Conservation (phyloP, 53 echinoderm and acorn worm species). For the Henricia sp. region DNA sequence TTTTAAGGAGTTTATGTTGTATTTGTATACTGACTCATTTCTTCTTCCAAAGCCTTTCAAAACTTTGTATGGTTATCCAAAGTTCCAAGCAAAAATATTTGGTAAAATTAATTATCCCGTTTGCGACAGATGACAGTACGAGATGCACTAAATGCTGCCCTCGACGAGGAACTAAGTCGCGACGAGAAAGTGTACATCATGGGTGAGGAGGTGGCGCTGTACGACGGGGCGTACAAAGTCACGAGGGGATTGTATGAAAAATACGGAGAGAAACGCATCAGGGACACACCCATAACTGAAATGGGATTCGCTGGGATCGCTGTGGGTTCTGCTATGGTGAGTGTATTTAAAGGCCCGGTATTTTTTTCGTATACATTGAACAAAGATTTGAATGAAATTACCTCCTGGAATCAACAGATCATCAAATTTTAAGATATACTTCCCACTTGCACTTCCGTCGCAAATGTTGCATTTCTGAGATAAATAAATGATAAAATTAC, state of each 20-base stretch:
- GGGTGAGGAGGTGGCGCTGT: conserved; percentile 96
- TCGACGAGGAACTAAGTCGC: conserved; percentile 86
- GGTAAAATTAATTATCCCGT: neutral
- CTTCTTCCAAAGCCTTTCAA: too few species aligned
- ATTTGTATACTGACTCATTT: too few species aligned
- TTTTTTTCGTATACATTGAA: too few species aligned
- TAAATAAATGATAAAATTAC: too few species aligned
- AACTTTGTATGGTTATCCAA: too few species aligned
- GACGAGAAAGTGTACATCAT: conserved; percentile 90
- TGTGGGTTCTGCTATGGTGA: conserved; percentile 95
- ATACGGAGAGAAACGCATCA: conserved; percentile 88
- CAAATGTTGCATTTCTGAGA: too few species aligned
- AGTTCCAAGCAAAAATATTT: neutral
- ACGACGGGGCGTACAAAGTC: conserved; percentile 99
- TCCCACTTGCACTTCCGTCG: too few species aligned
- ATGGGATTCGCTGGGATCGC: conserved; percentile 99
- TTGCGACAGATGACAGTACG: conserved; percentile 85
- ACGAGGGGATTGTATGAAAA: conserved; percentile 88
- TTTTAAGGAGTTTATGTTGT: too few species aligned
- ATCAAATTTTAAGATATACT: too few species aligned
- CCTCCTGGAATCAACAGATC: too few species aligned
- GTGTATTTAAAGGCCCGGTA: too few species aligned
- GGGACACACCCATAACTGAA: conserved; percentile 97
- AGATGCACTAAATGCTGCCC: conserved; percentile 91
- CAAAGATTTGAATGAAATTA: too few species aligned